A percentile compares a stretch with the other conserved stretches of the same genome.
Conservation (phyloP, 1,140 invertebrate genomes). For the Drosophila prosaltans region DNA sequence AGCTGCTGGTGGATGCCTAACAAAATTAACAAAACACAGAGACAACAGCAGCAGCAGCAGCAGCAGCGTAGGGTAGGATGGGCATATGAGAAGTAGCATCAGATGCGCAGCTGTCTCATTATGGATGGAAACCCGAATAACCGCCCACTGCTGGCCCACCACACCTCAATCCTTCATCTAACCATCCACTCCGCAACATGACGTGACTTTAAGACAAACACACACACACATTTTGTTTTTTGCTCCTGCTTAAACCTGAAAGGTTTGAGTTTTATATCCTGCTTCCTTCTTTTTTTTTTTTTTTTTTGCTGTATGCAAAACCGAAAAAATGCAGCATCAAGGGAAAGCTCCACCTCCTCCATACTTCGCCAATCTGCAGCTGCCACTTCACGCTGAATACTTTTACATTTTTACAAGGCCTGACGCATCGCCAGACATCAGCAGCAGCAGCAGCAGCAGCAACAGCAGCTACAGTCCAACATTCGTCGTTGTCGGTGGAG, state of each 20-base stretch:
- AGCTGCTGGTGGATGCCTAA: slow-evolving; percentile 71
- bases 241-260: slow-evolving; percentile 37
- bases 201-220: slow-evolving; percentile 75
- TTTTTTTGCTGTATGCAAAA: slow-evolving; percentile 36
- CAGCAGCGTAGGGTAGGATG: neutral
- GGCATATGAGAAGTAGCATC: slow-evolving; percentile 34
- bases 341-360: slow-evolving; percentile 14
- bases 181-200: slow-evolving; percentile 15
- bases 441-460: too few species aligned
- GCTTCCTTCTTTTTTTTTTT: slow-evolving; percentile 38
- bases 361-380: neutral
- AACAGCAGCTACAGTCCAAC: too few species aligned
- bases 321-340: slow-evolving; percentile 31
- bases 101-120: slow-evolving; percentile 64
- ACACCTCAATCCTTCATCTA: neutral
- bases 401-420: slow-evolving; percentile 58
- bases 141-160: neutral
- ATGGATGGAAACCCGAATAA: slow-evolving; percentile 40
- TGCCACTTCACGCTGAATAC: slow-evolving; percentile 69
- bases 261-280: neutral
- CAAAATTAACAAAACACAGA: slow-evolving; percentile 70
- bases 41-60: neutral
- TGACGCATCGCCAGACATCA: slow-evolving; percentile 52
- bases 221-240: slow-evolving; percentile 35
- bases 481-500: too few species aligned